A percentile compares a stretch with the other conserved stretches of the same genome.
These are phyloP conservation scores for Epinotia demarniana DNA, from an alignment of 2,888 invertebrate genomes.

Conservation along the genomic window DNA sequence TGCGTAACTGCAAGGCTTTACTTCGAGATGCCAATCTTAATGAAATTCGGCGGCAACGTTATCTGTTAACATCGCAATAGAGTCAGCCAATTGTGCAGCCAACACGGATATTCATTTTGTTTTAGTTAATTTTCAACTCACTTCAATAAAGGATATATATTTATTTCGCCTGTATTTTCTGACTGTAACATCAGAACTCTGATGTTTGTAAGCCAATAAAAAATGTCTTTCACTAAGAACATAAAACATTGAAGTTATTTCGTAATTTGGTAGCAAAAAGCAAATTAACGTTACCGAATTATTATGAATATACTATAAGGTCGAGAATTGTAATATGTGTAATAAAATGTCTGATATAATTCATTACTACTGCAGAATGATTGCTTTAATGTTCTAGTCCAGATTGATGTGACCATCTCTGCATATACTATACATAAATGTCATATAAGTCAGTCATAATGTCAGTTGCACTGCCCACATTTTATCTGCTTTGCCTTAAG, in stretches of 20 bases:
- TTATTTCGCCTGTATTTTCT: not conserved
- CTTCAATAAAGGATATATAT: not conserved
- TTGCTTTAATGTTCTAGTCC: not conserved
- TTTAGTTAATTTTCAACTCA: not conserved
- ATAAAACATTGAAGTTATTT: conserved; percentile 7
- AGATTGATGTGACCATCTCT: conserved; percentile 5
- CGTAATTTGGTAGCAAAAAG: conserved; percentile 31
- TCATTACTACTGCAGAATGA: conserved; percentile 13
- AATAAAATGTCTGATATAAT: conserved; percentile 22
- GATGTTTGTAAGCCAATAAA: too few relatives aligned
- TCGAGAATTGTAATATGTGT: conserved; percentile 13
- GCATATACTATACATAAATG: not conserved
- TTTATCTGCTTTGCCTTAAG: too few relatives aligned
- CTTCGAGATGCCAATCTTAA: conserved; percentile 41
- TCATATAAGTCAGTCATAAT: too few relatives aligned
- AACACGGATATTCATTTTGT: conserved; percentile 4
- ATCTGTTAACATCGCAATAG: conserved; percentile 30
- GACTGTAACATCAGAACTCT: not conserved
- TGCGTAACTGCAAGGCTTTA: conserved; percentile 28
- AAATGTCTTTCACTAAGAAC: not conserved
- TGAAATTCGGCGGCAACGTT: conserved; percentile 38
- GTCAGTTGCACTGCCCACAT: too few relatives aligned
- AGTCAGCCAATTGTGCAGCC: not conserved
- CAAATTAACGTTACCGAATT: conserved; percentile 18
- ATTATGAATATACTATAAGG: conserved; percentile 12